These are phyloP conservation scores for Lithobates pipiens DNA, from an alignment of 2,797 vertebrate genomes.

Conservation along the genomic window DNA sequence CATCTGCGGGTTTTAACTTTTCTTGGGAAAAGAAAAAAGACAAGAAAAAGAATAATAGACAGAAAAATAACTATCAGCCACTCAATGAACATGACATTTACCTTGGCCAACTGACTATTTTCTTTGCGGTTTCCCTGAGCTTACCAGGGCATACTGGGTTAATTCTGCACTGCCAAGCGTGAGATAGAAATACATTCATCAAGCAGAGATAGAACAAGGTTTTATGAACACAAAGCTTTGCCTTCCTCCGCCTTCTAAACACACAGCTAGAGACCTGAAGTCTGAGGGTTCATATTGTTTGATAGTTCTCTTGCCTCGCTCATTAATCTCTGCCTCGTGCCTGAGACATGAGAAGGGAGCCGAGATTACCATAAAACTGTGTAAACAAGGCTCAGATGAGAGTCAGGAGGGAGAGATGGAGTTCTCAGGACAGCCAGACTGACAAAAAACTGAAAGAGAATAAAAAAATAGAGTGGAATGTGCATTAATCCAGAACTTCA, in stretches of 20 bases:
- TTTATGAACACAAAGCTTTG: constrained; percentile 46
- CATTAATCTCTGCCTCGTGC: constrained; percentile 62
- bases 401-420: constrained; percentile 29
- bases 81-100: constrained; percentile 15
- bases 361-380: constrained; percentile 58
- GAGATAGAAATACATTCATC: constrained; percentile 56
- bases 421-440: constrained; percentile 19
- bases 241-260: constrained; percentile 35
- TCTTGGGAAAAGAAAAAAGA: constrained; percentile 17
- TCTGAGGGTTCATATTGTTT: constrained; percentile 59
- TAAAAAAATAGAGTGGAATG: not conserved
- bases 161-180: constrained; percentile 43
- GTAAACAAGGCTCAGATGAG: constrained; percentile 53
- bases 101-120: constrained; percentile 36
- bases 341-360: constrained; percentile 60
- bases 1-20: not conserved
- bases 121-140: constrained; percentile 28
- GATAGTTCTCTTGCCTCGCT: constrained; percentile 51
- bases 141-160: constrained; percentile 37
- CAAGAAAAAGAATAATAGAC: constrained; percentile 34
- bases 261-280: constrained; percentile 56
- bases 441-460: not conserved
- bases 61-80: constrained; percentile 36
- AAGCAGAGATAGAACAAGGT: constrained; percentile 53
- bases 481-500: not conserved